Evolutionary conservation across 2,797 vertebrate species (phyloP).

Genomic region (Simalia tracyae): DNA sequence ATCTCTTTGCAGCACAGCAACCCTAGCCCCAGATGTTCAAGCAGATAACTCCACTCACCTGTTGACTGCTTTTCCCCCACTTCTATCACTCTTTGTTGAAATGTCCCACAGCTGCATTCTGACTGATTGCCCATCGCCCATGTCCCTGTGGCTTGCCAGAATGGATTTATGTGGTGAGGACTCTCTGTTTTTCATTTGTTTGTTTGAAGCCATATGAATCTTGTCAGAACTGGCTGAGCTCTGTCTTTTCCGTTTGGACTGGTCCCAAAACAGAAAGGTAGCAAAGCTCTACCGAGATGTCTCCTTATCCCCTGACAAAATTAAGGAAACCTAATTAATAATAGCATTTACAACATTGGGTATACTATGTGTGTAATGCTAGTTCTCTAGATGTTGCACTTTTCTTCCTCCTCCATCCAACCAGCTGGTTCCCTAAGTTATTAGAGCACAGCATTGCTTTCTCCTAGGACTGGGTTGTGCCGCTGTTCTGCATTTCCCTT

Average conservation of each 20-base stretch:
- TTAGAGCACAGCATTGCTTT: background rate
- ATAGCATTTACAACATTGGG: background rate
- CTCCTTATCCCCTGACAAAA: conserved; percentile 11
- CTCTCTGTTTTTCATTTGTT: background rate
- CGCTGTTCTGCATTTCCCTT: background rate
- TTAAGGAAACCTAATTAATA: background rate
- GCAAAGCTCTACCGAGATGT: background rate
- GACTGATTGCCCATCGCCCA: background rate
- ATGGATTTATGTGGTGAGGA: background rate
- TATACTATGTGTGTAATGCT: background rate
- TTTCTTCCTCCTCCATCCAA: background rate
- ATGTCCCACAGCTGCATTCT: background rate
- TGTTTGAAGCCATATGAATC: conserved; percentile 26
- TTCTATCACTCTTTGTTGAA: background rate
- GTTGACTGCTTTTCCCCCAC: background rate
- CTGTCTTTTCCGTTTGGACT: background rate
- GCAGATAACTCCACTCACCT: background rate
- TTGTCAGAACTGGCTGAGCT: conserved; percentile 14
- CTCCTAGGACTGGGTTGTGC: background rate
- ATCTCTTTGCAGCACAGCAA: background rate
- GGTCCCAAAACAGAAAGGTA: conserved; percentile 12
- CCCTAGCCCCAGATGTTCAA: background rate
- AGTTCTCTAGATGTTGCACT: too few species aligned
- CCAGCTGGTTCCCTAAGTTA: background rate
- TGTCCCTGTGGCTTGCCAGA: conserved; percentile 12